Conservation (phyloP, 2,797 vertebrate species). For the Pitangus sulphuratus region DNA sequence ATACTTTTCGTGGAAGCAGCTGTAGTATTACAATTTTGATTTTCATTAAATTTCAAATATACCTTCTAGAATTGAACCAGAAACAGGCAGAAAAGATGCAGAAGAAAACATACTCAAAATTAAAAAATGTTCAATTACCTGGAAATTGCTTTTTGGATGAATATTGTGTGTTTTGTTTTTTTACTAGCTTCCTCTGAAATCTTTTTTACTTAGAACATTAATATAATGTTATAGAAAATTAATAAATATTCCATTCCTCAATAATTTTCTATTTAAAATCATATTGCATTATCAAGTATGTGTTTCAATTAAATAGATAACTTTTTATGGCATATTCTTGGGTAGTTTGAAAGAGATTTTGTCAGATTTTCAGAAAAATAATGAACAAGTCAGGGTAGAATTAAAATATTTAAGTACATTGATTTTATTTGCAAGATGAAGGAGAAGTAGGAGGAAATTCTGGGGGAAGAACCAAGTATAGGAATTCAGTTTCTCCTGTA, state of each 20-base stretch:
- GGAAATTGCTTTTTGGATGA: neutral
- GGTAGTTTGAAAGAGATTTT: neutral
- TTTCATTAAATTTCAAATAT: neutral
- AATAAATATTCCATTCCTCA: neutral
- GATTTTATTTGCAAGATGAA: neutral
- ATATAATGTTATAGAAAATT: no score
- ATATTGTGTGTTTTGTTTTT: neutral
- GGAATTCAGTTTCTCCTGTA: neutral
- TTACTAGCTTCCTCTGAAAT: neutral
- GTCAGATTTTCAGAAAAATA: neutral
- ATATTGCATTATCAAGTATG: neutral
- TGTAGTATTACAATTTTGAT: neutral
- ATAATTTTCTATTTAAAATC: neutral
- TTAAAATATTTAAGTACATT: neutral
- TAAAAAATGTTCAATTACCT: neutral
- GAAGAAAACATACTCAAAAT: neutral
- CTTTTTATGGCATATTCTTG: neutral
- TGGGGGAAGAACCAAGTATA: neutral
- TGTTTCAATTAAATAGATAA: neutral
- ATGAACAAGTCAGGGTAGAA: neutral
- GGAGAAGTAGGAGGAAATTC: neutral
- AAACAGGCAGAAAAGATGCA: neutral
- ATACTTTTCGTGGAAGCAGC: neutral
- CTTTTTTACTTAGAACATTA: neutral
- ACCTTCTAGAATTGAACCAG: neutral